Base-by-base conservation (phyloP, 2,797 vertebrate species). In the Labroides dimidiatus region DNA sequence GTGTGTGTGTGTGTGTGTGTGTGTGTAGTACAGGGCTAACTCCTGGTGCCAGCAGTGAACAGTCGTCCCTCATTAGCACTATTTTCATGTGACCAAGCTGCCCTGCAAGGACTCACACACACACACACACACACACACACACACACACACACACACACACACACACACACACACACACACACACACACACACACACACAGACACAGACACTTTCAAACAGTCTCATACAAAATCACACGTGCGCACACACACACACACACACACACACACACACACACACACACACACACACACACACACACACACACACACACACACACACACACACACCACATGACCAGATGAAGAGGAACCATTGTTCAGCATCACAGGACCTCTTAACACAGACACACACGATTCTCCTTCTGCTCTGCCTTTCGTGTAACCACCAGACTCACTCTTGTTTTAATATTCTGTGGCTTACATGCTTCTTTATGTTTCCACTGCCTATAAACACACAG, bases 321-420 rank as follows among this genome's bases (percentile, higher is more conserved):
- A 52, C 39, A 76, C 64, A 77, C 43, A 72, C 71, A 77, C 78
- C 92, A 92, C 92, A 92, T 93, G 91, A 92, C 86, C 78, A 89
- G 83, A 91, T 92, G 87, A 93, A 93, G 90, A 91, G 92, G 84
- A 92, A 84, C 84, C 87, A 91, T 93, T 93, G 92, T 93, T 87
- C 64, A 12, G 84, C 82, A 91, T 92, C 89, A 91, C 88, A 93
- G 89, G 90, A 88, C 88, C 85, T 90, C 83, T 91, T 73, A 81
- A 80, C 81, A 90, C 86, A 88, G 64, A 89, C 83, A 83, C 81
- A 85, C 83, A 86, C 83, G 77, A 79, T 84, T 82, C 81, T 85
- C 75, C 76, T 72, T 85, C 62, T 89, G 77, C 84, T 30, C 13
- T 73, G 70, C 71, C 64, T 65, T 83, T 85, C 20, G 77, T 78